A percentile compares a stretch with the other conserved stretches of the same genome.
These are phyloP conservation scores for Cryptoblepharus egeriae DNA, from an alignment of 2,797 vertebrate genomes.

Conservation along the genomic window DNA sequence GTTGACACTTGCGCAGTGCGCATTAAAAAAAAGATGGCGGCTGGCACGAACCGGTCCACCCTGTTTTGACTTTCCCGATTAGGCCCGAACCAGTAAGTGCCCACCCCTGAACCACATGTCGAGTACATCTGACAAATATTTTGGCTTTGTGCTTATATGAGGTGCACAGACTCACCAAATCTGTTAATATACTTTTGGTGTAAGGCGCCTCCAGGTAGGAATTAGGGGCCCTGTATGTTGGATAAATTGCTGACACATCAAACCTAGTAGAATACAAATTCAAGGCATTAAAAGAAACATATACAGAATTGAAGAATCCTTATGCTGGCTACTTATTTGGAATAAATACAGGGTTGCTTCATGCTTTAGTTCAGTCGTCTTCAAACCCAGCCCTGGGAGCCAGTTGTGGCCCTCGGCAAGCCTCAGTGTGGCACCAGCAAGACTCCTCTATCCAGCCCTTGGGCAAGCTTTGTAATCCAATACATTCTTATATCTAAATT, in stretches of 20 bases:
- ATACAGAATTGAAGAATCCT: background rate
- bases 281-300: background rate
- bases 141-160: background rate
- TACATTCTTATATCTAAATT: too few species aligned
- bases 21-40: too few species aligned
- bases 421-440: too few species aligned
- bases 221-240: constrained; percentile 63
- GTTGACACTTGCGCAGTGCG: too few species aligned
- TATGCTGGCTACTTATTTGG: background rate
- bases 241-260: constrained; percentile 68
- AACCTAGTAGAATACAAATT: constrained; percentile 58
- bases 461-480: too few species aligned
- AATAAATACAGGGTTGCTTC: background rate
- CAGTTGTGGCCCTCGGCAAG: too few species aligned
- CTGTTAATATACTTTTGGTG: constrained; percentile 59
- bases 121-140: background rate
- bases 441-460: too few species aligned
- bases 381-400: too few species aligned
- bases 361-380: background rate
- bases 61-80: too few species aligned
- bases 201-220: constrained; percentile 65
- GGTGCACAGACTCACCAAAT: constrained; percentile 57
- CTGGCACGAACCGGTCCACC: too few species aligned
- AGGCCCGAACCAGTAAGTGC: too few species aligned
- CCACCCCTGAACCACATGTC: too few species aligned